Percentiles rank a stretch among this genome's conserved stretches.
Conservation (phyloP, 2,797 vertebrate genomes). For the Cirrhinus mrigala region DNA sequence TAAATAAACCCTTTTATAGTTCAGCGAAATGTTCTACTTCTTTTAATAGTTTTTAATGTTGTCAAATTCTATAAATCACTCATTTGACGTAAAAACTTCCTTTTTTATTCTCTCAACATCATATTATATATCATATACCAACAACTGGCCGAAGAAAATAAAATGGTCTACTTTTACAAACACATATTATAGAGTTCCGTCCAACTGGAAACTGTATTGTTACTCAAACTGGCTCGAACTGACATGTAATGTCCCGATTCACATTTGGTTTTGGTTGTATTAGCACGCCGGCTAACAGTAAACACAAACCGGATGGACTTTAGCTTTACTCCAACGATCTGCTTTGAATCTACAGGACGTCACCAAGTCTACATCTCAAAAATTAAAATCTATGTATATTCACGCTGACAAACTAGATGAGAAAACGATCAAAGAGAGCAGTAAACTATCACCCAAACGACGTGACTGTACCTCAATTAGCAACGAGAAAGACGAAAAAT, state of each 20-base stretch:
- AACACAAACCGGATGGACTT: background rate
- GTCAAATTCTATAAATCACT: background rate
- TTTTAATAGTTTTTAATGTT: background rate
- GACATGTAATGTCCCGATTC: background rate
- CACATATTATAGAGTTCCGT: background rate
- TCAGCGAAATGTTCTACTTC: background rate
- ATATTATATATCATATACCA: too few species aligned
- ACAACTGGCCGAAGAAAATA: too few species aligned
- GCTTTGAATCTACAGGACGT: background rate
- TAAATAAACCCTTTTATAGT: background rate
- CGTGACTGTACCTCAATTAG: background rate
- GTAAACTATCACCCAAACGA: background rate
- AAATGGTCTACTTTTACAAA: background rate
- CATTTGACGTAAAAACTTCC: background rate
- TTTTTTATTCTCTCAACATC: background rate
- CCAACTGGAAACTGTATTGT: background rate
- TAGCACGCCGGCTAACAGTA: constrained; percentile 42
- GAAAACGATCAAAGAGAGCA: background rate
- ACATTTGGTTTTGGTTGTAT: background rate
- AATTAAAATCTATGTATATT: background rate
- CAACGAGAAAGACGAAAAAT: background rate
- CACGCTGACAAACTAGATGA: background rate
- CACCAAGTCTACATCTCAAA: background rate
- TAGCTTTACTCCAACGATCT: background rate
- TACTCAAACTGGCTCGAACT: background rate